phyloP scores from a whole-genome alignment of 1,140 invertebrate species.

The Sarcophaga bullata region DNA sequence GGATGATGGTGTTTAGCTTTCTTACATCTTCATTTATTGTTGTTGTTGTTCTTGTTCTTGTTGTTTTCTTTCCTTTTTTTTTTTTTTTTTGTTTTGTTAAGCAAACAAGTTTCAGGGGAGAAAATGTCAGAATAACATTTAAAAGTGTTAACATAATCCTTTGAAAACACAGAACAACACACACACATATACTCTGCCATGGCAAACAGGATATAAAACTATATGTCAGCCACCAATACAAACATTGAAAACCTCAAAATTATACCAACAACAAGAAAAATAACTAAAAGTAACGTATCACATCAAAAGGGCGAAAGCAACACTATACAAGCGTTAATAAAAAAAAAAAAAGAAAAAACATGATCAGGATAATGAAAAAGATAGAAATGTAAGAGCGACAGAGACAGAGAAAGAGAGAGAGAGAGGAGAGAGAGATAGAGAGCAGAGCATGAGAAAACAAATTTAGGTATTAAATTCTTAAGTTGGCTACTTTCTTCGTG shows the following conservation, averaged over 20 bases:
- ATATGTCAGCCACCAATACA: no score
- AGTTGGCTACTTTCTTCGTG: conserved; percentile 11
- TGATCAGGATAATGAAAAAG: neutral
- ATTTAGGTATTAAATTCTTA: neutral
- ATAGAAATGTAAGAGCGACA: neutral
- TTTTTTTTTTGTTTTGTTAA: neutral
- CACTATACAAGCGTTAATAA: neutral
- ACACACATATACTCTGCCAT: neutral
- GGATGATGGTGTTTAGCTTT: neutral
- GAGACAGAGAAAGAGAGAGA: neutral
- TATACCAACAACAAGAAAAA: no score
- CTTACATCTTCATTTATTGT: neutral
- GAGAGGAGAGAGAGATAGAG: neutral
- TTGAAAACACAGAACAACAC: neutral
- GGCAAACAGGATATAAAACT: no score
- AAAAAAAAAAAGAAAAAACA: neutral
- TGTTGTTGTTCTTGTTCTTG: neutral
- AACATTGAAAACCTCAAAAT: no score
- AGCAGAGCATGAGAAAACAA: neutral
- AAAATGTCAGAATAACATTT: conserved; percentile 15
- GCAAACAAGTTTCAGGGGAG: neutral
- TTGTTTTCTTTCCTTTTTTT: no score
- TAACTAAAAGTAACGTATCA: no score
- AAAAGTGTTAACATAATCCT: conserved; percentile 38
- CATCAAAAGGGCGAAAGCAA: no score